Evolutionary conservation across 2,888 invertebrate species (phyloP).

Genomic region (Polyploca ridens): DNA sequence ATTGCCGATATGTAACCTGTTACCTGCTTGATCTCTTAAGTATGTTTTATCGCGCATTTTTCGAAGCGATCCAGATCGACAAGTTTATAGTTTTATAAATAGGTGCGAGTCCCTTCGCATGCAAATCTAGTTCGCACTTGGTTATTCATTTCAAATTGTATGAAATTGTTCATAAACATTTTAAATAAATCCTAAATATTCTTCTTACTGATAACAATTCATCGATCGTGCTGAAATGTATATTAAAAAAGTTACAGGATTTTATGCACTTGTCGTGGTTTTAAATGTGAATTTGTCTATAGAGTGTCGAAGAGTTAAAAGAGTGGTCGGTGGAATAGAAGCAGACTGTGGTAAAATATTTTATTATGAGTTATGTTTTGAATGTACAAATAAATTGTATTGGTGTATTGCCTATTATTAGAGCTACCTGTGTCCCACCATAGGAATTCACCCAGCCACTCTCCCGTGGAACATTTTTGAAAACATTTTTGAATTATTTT

Average conservation of each 20-base stretch:
- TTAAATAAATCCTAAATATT: not conserved
- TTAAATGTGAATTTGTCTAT: conserved; percentile 26
- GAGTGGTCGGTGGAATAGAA: conserved; percentile 64
- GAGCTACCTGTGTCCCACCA: too few relatives aligned
- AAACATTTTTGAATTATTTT: too few relatives aligned
- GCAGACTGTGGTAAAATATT: conserved; percentile 64
- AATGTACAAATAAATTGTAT: not conserved
- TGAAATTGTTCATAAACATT: not conserved
- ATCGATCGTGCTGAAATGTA: conserved; percentile 20
- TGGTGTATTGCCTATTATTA: too few relatives aligned
- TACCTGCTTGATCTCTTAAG: too few relatives aligned
- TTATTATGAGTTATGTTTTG: conserved; percentile 17
- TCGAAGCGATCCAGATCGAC: not conserved
- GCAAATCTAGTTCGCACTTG: not conserved
- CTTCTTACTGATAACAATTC: conserved; percentile 2
- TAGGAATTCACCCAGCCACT: too few relatives aligned
- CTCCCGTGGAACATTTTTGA: not conserved
- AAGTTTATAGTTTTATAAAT: not conserved
- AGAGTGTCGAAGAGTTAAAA: conserved; percentile 59
- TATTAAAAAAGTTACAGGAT: conserved; percentile 29
- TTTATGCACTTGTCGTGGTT: conserved; percentile 35
- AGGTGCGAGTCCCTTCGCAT: not conserved
- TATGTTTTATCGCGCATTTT: not conserved
- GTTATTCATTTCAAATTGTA: not conserved
- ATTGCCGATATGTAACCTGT: too few relatives aligned